Evolutionary conservation across 2,113 vertebrate genomes (phyloP), one percentile per base, ranked within the genome.

Genomic region (Actenoides hombroni): DNA sequence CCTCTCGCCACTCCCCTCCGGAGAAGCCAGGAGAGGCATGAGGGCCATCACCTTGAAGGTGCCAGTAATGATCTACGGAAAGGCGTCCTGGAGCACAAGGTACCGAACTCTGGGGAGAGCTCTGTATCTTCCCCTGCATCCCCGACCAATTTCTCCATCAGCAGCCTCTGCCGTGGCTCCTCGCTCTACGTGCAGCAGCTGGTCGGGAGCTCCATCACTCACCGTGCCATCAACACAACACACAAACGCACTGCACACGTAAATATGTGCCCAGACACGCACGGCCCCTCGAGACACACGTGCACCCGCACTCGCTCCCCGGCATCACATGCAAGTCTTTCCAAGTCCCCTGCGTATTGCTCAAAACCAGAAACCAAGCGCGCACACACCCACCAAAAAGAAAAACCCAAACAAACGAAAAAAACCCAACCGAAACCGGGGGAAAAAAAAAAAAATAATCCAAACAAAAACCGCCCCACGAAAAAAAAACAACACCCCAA

Each of bases 41-140:
- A 84, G 64, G 92, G 48, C 31, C 80, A 73, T 74, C 88, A 86
- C 90, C 82, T 94, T 92, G 73, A 88, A 92, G 68, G 91, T 83
- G 91, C 60, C 82, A 56, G 80, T 31, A 73, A 88, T 64, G 78
- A 86, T 88, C 59, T 80, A 83, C 23, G 42, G 53, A 17, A 83
- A 75, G 79, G 59, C 57, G 68, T 86, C 94, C 95, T 80, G 84
- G 80, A 95, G 91, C 84, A 67, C 53, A 53, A 65, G 70, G 63
- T 56, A 83, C 37, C 6, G 24, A 94, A 96, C 91, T 94, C 92
- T 19, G 60, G 60, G 78, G 29, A 67, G 75, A 71, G 82, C 81
- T 91, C 70, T n/a, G 63, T 61, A 48, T 64, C 86, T 67, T 82
- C 51, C 51, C 77, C 88, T 71, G 81, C 56, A 88, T 53, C 53